A percentile compares a stretch with the other conserved stretches of the same genome.
Evolutionary conservation across 2,888 invertebrate genomes (phyloP).

Genomic region (Prosapia bicincta): DNA sequence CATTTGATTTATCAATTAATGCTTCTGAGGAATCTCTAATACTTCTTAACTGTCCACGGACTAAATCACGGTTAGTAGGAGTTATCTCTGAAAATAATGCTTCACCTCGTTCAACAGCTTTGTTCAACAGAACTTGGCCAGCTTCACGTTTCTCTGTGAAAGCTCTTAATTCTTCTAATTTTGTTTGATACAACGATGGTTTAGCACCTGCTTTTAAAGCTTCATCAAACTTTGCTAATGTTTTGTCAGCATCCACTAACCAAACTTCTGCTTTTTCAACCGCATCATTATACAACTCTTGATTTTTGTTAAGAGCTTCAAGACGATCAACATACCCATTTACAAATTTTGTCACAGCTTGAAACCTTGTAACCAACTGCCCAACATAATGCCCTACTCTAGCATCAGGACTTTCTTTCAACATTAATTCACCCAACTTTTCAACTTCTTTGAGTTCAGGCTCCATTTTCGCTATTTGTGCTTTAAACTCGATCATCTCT

Average conservation of each 20-base stretch:
- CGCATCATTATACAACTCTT: conserved; percentile 63
- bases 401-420: conserved; percentile 76
- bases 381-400: conserved; percentile 76
- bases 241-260: conserved; percentile 70
- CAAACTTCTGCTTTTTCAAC: conserved; percentile 71
- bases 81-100: conserved; percentile 81
- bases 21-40: conserved; percentile 81
- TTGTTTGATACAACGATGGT: conserved; percentile 63
- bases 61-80: conserved; percentile 80
- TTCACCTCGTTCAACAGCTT: conserved; percentile 83
- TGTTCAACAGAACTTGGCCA: conserved; percentile 74
- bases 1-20: conserved; percentile 78
- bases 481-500: conserved; percentile 61
- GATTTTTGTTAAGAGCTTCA: conserved; percentile 65
- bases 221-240: conserved; percentile 67
- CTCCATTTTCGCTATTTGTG: conserved; percentile 61
- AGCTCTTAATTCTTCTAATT: conserved; percentile 71
- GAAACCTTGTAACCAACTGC: conserved; percentile 72
- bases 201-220: conserved; percentile 70
- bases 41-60: conserved; percentile 75
- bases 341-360: conserved; percentile 68
- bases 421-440: conserved; percentile 65
- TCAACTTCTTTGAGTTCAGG: conserved; percentile 64
- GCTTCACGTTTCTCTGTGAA: conserved; percentile 70
- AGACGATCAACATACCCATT: conserved; percentile 67